Evolutionary conservation across 2,797 vertebrate species (phyloP), one percentile per base, ranked within the genome.

Genomic region (Miichthys miiuy): DNA sequence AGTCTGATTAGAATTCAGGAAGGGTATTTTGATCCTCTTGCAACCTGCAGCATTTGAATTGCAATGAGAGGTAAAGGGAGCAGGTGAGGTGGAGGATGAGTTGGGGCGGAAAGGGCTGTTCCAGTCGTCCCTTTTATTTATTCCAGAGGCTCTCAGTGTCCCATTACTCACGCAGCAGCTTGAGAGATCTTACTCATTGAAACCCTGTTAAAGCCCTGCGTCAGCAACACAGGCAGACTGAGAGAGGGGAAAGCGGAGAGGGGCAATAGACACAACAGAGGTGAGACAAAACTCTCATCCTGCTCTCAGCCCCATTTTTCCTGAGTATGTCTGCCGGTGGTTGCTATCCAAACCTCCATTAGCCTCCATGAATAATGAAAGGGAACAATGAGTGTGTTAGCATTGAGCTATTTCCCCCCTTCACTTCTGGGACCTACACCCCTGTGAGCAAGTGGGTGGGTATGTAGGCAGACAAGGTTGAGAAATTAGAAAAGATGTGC

Each of bases 311-410:
- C 77, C 79, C 79, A 56, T 88, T 91, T 84, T 89, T 89, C 78
- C 73, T 81, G 79, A 86, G 76, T 76, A 25, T 56, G 74, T 86
- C 76, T 81, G 82, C 81, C 11, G 1, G 68, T 87, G 87, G 83
- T 90, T 69, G 61, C 87, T 87, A 82, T 89, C 87, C 87, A 90
- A 91, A 88, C 81, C 85, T 89, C 90, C 92, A 93, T 93, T 93
- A 93, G 88, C 79, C 79, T 5, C 75, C 78, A 92, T 94, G 81
- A 94, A 94, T 93, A 93, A 94, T 94, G 86, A 87, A 94, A 73
- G 52, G 47, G 63, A 82, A 81, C 88, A 90, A 92, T 90, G 82
- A 82, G 80, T 73, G 69, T 75, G 89, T 91, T 88, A 80, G 82
- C 74, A 80, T 62, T 88, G 79, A 88, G 83, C 71, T 81, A 66